Conservation (phyloP, 2,888 invertebrate genomes). For the Digitonthophagus gazella region DNA sequence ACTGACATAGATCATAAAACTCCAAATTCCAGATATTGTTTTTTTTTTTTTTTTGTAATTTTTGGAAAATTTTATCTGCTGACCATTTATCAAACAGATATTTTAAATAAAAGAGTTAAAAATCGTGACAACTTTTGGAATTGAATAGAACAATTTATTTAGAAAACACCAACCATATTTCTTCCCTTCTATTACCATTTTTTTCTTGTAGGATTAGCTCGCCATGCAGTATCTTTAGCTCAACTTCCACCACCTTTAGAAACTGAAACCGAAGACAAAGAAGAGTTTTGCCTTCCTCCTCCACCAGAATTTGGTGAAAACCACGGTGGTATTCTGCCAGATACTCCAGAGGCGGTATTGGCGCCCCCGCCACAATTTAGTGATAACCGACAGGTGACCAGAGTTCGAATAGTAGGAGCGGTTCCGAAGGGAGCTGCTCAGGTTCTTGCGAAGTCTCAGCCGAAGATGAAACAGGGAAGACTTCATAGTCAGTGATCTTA, state of each 20-base stretch:
- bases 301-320: conserved; percentile 59
- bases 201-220: conserved; percentile 49
- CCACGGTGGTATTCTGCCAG: conserved; percentile 41
- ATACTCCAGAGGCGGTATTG: conserved; percentile 58
- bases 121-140: no score
- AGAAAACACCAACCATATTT: no score
- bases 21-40: no score
- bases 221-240: conserved; percentile 73
- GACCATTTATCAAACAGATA: no score
- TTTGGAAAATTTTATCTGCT: no score
- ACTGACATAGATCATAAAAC: no score
- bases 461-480: conserved; percentile 48
- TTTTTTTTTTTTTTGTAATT: no score
- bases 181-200: no score
- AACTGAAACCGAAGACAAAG: conserved; percentile 66
- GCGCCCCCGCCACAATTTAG: conserved; percentile 91
- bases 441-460: conserved; percentile 32
- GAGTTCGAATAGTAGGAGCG: conserved; percentile 80
- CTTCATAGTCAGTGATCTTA: conserved; percentile 48
- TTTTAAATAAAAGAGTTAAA: no score
- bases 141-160: no score
- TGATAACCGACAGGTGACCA: conserved; percentile 63
- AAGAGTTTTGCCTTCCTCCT: conserved; percentile 62
- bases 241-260: conserved; percentile 79
- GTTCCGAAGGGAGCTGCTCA: conserved; percentile 63